Percentiles rank a stretch among this genome's conserved stretches.
Conservation (phyloP, 2,113 vertebrate species). For the Pithys albifrons region DNA sequence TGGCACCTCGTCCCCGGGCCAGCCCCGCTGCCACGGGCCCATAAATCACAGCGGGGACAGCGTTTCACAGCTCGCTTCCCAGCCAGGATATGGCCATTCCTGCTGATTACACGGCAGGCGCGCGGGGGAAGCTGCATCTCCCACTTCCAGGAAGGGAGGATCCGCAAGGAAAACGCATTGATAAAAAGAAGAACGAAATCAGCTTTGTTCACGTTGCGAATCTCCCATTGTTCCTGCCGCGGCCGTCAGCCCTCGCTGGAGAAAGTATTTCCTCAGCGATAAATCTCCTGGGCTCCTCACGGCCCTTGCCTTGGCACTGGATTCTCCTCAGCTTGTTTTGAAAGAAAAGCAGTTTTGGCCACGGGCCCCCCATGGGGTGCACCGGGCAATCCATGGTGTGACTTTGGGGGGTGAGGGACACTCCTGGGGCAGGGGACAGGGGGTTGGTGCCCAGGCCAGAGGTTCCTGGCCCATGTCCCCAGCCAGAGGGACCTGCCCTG, state of each 20-base stretch:
- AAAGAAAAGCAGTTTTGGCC: slow-evolving; percentile 50
- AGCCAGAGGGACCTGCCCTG: neutral
- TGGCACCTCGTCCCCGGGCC: slow-evolving; percentile 66
- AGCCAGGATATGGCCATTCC: slow-evolving; percentile 81
- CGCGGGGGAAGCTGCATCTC: slow-evolving; percentile 69
- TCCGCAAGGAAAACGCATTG: slow-evolving; percentile 78
- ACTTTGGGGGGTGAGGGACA: neutral
- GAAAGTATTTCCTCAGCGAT: slow-evolving; percentile 84
- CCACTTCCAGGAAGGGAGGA: slow-evolving; percentile 88
- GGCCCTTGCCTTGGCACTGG: slow-evolving; percentile 65
- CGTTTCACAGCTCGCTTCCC: slow-evolving; percentile 77
- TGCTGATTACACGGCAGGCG: slow-evolving; percentile 71
- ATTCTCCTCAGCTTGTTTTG: slow-evolving; percentile 68
- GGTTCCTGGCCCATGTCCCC: neutral
- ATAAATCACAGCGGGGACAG: slow-evolving; percentile 78
- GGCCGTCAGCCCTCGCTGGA: slow-evolving; percentile 54
- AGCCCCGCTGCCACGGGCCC: slow-evolving; percentile 56
- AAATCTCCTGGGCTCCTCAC: slow-evolving; percentile 78
- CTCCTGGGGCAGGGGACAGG: neutral
- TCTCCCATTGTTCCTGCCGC: slow-evolving; percentile 85
- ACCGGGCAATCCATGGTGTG: rapidly evolving
- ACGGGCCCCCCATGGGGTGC: neutral
- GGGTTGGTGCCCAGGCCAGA: neutral
- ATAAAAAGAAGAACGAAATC: slow-evolving; percentile 75
- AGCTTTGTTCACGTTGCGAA: slow-evolving; percentile 73